Evolutionary conservation across 2,113 vertebrate genomes (phyloP), one percentile per base, ranked within the genome.

Genomic region (Pitta sordida): DNA sequence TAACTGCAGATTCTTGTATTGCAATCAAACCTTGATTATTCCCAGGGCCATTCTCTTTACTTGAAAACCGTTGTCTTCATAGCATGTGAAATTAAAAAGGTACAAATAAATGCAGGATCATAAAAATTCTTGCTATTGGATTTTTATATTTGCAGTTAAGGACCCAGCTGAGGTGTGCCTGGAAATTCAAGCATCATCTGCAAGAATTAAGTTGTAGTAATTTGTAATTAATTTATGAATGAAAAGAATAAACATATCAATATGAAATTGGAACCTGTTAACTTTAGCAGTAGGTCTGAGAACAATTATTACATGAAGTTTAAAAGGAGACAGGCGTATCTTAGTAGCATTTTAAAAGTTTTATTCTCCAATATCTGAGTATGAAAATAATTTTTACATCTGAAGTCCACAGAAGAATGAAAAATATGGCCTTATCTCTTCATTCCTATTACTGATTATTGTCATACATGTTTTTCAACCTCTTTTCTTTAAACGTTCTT

Each of bases 341-440:
- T 56, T 56, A 62, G 22, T 37, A 11, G 2, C 7, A 39, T 58
- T 59, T 71, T 4, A 67, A 75, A 76, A 34, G 13, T 15, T 86
- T 79, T 64, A 17, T 49, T 58, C 2, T 4, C 9, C 44, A 53
- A 36, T 44, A 75, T 55, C 9, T n/a, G 21, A 48, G 5, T 51
- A 51, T 16, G 16, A 83, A 86, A 80, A 29, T 43, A 69, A 39
- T 44, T 0, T 27, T 29, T 63, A 22, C 21, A 53, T 41, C 27
- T 73, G 29, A 76, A 68, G 36, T 77, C 29, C 5, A 32, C 4
- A 4, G 2, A 30, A 56, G 6, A 79, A 46, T 0, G 0, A 65
- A 62, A 13, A 63, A 21, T 6, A 43, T 18, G 24, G 11, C 26
- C 46, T 49, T 75, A 63, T 53, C 10, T 71, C 63, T 83, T 76